Conservation (phyloP, 2,888 invertebrate genomes). For the Aradus depressus region DNA sequence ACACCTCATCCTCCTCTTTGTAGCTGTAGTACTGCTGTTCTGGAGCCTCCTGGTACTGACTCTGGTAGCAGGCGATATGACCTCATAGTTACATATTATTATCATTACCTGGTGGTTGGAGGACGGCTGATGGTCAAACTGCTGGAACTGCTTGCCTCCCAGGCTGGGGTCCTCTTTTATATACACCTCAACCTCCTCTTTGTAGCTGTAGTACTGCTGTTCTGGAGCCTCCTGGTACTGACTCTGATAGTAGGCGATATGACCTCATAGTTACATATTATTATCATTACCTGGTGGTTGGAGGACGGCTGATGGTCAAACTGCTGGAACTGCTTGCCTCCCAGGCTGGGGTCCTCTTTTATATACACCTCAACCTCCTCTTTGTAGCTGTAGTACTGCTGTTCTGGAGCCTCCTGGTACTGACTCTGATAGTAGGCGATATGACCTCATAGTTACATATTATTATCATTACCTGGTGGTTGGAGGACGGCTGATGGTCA, state of each 20-base stretch:
- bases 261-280: no score
- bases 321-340: conserved; percentile 3
- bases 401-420: neutral
- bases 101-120: conserved; percentile 5
- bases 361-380: conserved; percentile 20
- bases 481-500: neutral
- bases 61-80: no score
- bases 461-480: no score
- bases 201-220: conserved; percentile 15
- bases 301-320: conserved; percentile 4
- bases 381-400: conserved; percentile 10
- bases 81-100: no score
- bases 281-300: no score
- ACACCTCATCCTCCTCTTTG: conserved; percentile 20
- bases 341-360: conserved; percentile 17
- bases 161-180: conserved; percentile 20
- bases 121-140: conserved; percentile 4
- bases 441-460: no score
- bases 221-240: no score
- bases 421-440: no score
- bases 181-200: conserved; percentile 18
- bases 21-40: conserved; percentile 14
- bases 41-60: no score
- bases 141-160: conserved; percentile 1
- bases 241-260: no score